Evolutionary conservation across 2,888 invertebrate genomes (phyloP).

Genomic region (Pantelozetes paolii): DNA sequence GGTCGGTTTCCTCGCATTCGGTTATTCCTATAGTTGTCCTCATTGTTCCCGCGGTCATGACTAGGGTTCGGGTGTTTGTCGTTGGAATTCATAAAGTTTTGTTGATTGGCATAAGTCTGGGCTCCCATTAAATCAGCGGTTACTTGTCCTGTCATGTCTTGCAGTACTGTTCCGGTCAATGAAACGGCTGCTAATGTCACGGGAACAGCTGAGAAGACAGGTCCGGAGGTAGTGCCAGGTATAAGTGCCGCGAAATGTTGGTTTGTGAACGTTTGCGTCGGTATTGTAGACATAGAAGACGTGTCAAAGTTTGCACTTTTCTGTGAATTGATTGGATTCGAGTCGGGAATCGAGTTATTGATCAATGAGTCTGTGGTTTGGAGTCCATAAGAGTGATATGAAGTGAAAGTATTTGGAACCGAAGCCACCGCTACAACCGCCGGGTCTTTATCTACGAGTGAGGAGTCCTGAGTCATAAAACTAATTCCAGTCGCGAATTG

Average conservation of each 20-base stretch:
- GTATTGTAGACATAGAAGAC: conserved; percentile 56
- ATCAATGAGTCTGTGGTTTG: conserved; percentile 33
- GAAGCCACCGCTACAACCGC: conserved; percentile 51
- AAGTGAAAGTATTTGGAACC: neutral
- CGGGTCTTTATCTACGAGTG: conserved; percentile 53
- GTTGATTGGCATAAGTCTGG: conserved; percentile 10
- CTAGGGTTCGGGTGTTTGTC: conserved; percentile 21
- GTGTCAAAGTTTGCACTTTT: conserved; percentile 31
- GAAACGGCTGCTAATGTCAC: neutral
- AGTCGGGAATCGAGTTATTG: conserved; percentile 13
- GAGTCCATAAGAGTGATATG: conserved; percentile 10
- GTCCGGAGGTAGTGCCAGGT: neutral
- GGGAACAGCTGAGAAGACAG: neutral
- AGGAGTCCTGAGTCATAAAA: conserved; percentile 37
- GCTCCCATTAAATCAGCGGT: neutral
- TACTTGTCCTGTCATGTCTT: neutral
- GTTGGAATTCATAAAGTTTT: conserved; percentile 24
- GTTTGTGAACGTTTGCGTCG: conserved; percentile 79
- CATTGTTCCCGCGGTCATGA: conserved; percentile 13
- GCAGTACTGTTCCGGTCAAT: neutral
- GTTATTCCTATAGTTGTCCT: conserved; percentile 4
- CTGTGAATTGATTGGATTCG: conserved; percentile 10
- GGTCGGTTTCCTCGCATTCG: neutral
- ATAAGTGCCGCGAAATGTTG: conserved; percentile 63
- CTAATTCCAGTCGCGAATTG: conserved; percentile 9